Base-by-base conservation (phyloP, 2,888 invertebrate genomes). In the Abrostola tripartita region DNA sequence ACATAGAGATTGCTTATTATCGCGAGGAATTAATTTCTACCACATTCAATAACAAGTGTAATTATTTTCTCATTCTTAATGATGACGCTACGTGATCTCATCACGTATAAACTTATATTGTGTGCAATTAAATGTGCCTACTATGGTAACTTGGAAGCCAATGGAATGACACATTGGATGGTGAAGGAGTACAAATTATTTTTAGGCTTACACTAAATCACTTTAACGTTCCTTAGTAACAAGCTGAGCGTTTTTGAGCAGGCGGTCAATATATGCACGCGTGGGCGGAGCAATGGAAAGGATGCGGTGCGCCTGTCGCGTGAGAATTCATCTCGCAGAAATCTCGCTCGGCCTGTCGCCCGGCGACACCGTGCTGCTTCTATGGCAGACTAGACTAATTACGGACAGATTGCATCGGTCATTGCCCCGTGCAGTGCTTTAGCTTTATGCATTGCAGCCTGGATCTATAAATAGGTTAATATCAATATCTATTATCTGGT, bases 331-430 rank as follows among this genome's bases (percentile, higher is more conserved):
- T 85, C 83, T 84, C 66, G 68, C 68, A 80, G 71, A 81, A 80
- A 81, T 83, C 81, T 79, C 70, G 78, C 77, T 71, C 64, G 70
- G 74, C 69, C 71, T 78, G 78, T 76, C 71, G 70, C 73, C 65
- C 73, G 69, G 71, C 63, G 65, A 68, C 68, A 66, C 64, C 62
- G 58, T 63, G 78, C 69, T 65, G 79, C 71, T 81, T 73, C 78
- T 79, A 78, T 79, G 78, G 78, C 70, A 79, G 75, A 74, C 78
- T 76, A 82, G 82, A 86, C 88, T 90, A 90, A 89, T 90, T 90
- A 88, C 86, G 82, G 81, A 83, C 81, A 85, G 88, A 87, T 87
- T 88, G 86, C 87, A 82, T 76, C 81, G 90, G 88, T 84, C 90
- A 79, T 86, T 90, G 90, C 88, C 84, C 90, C 83, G 65, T 74